Conservation (phyloP, 2,888 invertebrate genomes). For the Mesorhabditis sp. region DNA sequence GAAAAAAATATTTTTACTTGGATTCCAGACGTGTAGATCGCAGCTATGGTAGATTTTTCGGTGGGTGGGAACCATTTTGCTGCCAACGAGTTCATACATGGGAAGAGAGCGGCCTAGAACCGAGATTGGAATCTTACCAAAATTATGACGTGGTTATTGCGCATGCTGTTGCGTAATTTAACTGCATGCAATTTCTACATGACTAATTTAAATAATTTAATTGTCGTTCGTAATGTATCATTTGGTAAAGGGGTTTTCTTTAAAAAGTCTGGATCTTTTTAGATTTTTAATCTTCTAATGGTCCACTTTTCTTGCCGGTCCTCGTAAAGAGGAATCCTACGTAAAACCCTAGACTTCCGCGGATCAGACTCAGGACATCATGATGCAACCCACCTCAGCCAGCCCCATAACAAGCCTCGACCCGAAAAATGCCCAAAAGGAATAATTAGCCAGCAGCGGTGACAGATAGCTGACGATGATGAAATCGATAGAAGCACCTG, state of each 20-base stretch:
- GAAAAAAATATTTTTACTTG: neutral
- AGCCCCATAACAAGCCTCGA: slow-evolving; percentile 2
- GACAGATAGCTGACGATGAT: neutral
- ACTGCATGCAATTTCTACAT: no score
- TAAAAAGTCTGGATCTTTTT: no score
- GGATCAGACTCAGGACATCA: no score
- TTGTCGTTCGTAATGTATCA: no score
- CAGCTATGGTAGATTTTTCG: neutral
- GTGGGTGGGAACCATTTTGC: neutral
- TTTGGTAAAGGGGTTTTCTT: no score
- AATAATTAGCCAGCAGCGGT: neutral
- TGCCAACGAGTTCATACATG: neutral
- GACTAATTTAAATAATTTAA: no score
- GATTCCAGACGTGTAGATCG: neutral
- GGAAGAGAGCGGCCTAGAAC: neutral
- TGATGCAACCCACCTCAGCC: neutral
- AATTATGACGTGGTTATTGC: neutral
- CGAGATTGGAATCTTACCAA: neutral
- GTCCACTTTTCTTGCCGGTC: no score
- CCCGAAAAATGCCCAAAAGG: neutral
- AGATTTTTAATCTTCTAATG: no score
- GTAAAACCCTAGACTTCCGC: no score
- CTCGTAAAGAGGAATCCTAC: no score
- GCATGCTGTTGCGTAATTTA: no score
- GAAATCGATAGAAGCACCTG: slow-evolving; percentile 2